Evolutionary conservation across 2,113 vertebrate genomes (phyloP).

Genomic region (Mastomys natalensis): DNA sequence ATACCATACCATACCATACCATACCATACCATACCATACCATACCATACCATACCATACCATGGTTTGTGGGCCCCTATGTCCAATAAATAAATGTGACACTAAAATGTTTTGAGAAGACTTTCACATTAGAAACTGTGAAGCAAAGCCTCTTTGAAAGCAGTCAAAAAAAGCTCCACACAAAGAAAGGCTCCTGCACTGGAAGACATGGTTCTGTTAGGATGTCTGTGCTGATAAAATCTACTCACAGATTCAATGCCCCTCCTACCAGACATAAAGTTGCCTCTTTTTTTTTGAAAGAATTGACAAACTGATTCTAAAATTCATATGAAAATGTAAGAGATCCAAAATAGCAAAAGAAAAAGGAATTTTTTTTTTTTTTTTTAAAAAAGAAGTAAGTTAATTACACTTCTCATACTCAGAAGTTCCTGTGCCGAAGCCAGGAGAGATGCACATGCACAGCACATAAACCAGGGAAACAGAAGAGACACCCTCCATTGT

Average conservation of each 20-base stretch:
- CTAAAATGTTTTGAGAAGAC: background rate
- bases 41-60: no score
- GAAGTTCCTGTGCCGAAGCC: background rate
- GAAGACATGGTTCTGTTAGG: background rate
- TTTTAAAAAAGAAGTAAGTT: background rate
- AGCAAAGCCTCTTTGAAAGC: background rate
- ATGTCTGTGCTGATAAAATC: background rate
- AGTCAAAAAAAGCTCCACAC: no score
- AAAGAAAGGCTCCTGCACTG: no score
- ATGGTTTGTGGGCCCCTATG: background rate
- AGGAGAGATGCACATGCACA: no score
- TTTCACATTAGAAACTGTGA: background rate
- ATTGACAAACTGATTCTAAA: conserved; percentile 13
- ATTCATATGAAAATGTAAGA: background rate
- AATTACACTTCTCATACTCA: background rate
- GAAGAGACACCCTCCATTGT: background rate
- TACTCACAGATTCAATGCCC: background rate
- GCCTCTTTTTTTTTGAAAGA: background rate
- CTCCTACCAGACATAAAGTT: background rate
- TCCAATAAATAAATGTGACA: background rate
- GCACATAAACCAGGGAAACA: background rate
- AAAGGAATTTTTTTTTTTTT: background rate
- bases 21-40: no score
- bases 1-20: no score
- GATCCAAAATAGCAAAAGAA: background rate